phyloP scores from a whole-genome alignment of 2,113 vertebrate genomes.

The Sakesphorus luctuosus region DNA sequence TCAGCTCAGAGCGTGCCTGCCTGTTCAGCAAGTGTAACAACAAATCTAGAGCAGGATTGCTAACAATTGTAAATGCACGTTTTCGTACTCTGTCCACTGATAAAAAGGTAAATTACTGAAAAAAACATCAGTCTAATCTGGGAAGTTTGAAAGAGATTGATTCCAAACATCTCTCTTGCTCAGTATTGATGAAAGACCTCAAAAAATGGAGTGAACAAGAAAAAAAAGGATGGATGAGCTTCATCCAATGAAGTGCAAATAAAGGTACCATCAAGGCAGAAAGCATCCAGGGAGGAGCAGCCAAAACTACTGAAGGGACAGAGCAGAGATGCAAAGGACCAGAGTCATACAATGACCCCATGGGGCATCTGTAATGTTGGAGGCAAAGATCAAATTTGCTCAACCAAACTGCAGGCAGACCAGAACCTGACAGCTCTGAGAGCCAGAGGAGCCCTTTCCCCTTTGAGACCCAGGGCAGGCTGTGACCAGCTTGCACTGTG shows the following conservation, averaged over 20 bases:
- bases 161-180: not conserved
- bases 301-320: accelerated
- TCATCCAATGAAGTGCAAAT: not conserved
- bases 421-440: not conserved
- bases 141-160: not conserved
- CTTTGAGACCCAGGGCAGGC: not conserved
- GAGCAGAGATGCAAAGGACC: not conserved
- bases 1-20: not conserved
- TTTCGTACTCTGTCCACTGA: not conserved
- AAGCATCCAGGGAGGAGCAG: not conserved
- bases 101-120: not conserved
- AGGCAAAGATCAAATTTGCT: not conserved
- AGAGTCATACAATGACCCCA: not conserved
- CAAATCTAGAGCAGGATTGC: not conserved
- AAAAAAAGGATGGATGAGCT: not conserved
- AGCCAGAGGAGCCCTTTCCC: not conserved
- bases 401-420: not conserved
- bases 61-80: not conserved
- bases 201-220: not conserved
- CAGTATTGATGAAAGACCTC: not conserved
- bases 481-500: not conserved
- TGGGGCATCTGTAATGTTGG: not conserved
- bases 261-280: accelerated
- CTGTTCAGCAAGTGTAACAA: not conserved
- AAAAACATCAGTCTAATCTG: not conserved